Evolutionary conservation across 1,140 invertebrate genomes (phyloP).

Genomic region (Drosophila fuyamai): DNA sequence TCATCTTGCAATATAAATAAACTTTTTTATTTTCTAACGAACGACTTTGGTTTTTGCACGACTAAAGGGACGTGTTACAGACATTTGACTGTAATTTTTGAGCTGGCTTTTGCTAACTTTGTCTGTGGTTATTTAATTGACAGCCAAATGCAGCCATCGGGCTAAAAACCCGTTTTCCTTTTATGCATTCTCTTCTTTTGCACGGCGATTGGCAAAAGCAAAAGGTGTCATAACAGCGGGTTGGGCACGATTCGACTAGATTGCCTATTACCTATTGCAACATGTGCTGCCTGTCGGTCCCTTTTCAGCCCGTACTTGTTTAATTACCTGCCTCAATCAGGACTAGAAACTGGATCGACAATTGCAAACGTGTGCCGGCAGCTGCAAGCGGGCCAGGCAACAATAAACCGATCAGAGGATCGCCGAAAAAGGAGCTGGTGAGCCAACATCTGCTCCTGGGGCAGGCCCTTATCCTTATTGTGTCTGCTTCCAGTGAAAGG

Average conservation of each 20-base stretch:
- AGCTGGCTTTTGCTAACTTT: slow-evolving; percentile 32
- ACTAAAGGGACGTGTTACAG: too few species aligned
- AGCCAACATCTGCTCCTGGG: slow-evolving; percentile 28
- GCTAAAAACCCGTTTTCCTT: slow-evolving; percentile 60
- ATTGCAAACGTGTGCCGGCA: slow-evolving; percentile 71
- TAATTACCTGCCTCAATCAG: slow-evolving; percentile 55
- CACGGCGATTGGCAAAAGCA: slow-evolving; percentile 53
- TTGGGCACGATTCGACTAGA: slow-evolving; percentile 55
- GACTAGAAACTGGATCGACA: slow-evolving; percentile 27
- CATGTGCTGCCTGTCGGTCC: slow-evolving; percentile 46
- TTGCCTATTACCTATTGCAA: slow-evolving; percentile 64
- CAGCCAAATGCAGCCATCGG: slow-evolving; percentile 59
- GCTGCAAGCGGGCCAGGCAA: slow-evolving; percentile 52
- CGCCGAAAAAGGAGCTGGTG: slow-evolving; percentile 41
- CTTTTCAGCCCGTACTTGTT: neutral
- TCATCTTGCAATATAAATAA: too few species aligned
- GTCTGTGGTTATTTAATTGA: slow-evolving; percentile 65
- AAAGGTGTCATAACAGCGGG: slow-evolving; percentile 70
- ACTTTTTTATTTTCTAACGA: too few species aligned
- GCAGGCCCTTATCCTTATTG: slow-evolving; percentile 45
- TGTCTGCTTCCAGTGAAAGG: slow-evolving; percentile 40
- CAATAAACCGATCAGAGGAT: slow-evolving; percentile 42
- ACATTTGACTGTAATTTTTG: slow-evolving; percentile 21
- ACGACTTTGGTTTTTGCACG: too few species aligned
- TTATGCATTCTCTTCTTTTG: slow-evolving; percentile 66